Evolutionary conservation across 2,113 vertebrate genomes (phyloP).

Genomic region (Potamarius usumacintae): DNA sequence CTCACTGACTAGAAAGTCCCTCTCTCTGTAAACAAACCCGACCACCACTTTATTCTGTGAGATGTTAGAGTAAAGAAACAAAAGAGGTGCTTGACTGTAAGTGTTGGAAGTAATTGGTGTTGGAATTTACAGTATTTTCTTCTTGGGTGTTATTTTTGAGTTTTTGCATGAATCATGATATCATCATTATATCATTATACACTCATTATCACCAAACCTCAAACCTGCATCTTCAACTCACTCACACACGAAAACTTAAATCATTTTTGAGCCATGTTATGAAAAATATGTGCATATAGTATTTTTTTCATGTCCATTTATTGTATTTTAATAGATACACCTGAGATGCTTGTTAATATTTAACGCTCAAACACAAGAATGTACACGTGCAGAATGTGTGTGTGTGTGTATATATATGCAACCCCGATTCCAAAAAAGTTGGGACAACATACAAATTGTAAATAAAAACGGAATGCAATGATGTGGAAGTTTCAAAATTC

Average conservation of each 20-base stretch:
- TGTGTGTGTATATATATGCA: slow-evolving; percentile 31
- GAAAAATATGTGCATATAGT: neutral
- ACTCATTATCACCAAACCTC: neutral
- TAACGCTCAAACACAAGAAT: neutral
- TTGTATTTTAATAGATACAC: neutral
- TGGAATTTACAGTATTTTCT: neutral
- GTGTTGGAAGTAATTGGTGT: neutral
- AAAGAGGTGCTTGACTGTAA: neutral
- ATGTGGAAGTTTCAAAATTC: too few relatives aligned
- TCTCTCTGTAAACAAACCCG: slow-evolving; percentile 57
- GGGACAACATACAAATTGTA: too few relatives aligned
- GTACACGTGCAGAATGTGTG: neutral
- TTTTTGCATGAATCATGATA: neutral
- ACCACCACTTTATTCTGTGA: slow-evolving; percentile 48
- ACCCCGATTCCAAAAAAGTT: too few relatives aligned
- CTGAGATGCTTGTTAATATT: neutral
- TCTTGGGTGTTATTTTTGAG: neutral
- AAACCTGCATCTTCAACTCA: neutral
- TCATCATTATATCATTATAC: neutral
- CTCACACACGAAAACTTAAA: neutral
- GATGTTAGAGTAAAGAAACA: slow-evolving; percentile 30
- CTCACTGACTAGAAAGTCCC: slow-evolving; percentile 50
- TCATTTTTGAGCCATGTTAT: neutral
- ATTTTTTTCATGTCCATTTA: neutral
- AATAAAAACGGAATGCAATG: too few relatives aligned